Base-by-base conservation (phyloP, 2,888 invertebrate genomes). In the Drosophila fulvimacula region DNA sequence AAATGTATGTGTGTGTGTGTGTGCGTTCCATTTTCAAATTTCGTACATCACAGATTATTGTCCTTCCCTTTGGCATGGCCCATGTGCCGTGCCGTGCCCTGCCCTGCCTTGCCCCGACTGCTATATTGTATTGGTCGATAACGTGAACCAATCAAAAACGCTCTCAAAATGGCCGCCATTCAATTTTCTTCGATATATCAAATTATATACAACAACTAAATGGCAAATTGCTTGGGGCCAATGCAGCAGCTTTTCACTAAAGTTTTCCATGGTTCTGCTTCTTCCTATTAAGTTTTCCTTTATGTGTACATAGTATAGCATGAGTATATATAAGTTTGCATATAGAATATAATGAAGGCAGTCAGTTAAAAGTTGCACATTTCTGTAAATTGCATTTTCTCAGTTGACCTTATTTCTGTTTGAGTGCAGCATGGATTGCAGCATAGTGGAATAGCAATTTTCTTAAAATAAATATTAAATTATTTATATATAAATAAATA, bases 41-140 rank as follows among this genome's bases (percentile, higher is more conserved):
- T 91, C 81, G 84, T 89, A 91, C 84, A 91, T 91, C 91, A 91
- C 90, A 87, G 89, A 90, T 90, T 89, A 91, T 73, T 81, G 77
- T 81, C 79, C 70, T 83, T 83, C 79, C 85, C 78, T 82, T 90
- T 87, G 82, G 82, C 88, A 58, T 61, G 68, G 61, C 60, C 66
- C 52, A 48, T 71, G 61, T 64, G 67, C 61, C 64, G 24, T 38
- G 24, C 38, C 9, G 4, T 53, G 13, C 53, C 13, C 2, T 53
- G 27, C 39, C 15, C 17, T 39, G 38, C 27, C 1, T 4, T 30
- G 39, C 39, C 55, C 41, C 9, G 17, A 15, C 55, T 55, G 55
- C 24, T 57, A 91, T 90, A 91, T 90, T 91, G 92, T 91, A 92
- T 92, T 92, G 92, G 92, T 92, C 92, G 92, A 92, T 91, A 91